A percentile compares a stretch with the other conserved stretches of the same genome.
phyloP scores from a whole-genome alignment of 2,888 invertebrate species.

The Electrophaes corylata region DNA sequence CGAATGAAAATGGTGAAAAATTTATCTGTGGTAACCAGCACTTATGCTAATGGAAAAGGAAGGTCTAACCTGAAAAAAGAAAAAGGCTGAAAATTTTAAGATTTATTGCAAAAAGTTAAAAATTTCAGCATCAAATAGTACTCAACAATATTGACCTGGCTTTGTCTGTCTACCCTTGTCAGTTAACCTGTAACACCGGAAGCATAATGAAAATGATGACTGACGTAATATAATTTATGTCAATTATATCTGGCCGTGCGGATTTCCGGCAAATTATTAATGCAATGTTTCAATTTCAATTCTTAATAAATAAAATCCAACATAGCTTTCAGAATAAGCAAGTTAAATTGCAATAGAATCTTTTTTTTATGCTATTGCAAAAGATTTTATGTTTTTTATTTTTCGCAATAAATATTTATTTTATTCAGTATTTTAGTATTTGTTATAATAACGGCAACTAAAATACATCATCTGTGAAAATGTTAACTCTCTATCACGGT shows the following conservation, averaged over 20 bases:
- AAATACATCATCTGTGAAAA: too few relatives aligned
- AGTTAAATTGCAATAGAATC: too few relatives aligned
- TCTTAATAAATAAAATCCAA: neutral
- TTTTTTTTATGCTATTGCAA: too few relatives aligned
- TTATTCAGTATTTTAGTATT: too few relatives aligned
- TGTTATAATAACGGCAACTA: too few relatives aligned
- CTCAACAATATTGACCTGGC: slow-evolving; percentile 3
- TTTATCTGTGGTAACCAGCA: neutral
- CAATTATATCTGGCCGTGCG: slow-evolving; percentile 25
- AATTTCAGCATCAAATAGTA: neutral
- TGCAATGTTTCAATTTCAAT: slow-evolving; percentile 1
- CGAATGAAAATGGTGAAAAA: too few relatives aligned
- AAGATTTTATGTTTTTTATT: neutral
- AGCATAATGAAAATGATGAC: slow-evolving; percentile 24
- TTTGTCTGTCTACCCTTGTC: slow-evolving; percentile 21
- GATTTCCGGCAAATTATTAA: neutral
- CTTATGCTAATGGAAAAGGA: neutral
- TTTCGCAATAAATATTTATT: too few relatives aligned
- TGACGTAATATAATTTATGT: slow-evolving; percentile 33
- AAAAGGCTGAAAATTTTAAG: neutral
- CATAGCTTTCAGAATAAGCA: neutral
- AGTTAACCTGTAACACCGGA: slow-evolving; percentile 10
- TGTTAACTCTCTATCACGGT: too few relatives aligned
- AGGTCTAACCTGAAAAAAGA: neutral
- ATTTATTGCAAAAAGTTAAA: neutral